phyloP scores from a whole-genome alignment of 2,888 invertebrate genomes.

The Acleris laterana region DNA sequence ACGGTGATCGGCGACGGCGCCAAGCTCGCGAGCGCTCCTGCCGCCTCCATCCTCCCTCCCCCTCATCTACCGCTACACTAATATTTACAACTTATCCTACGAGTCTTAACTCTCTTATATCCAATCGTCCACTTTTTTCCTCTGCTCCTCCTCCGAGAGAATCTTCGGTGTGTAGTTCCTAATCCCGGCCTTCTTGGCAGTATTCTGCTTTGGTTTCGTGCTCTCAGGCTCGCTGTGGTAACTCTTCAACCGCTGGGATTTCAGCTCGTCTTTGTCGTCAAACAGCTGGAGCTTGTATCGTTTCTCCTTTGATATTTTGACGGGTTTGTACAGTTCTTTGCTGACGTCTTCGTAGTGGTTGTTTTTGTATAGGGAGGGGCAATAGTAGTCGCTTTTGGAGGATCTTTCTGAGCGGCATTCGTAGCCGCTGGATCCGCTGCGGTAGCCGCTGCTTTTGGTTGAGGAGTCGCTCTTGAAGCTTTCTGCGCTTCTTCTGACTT shows the following conservation, averaged over 20 bases:
- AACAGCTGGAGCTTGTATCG: slow-evolving; percentile 75
- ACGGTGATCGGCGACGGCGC: slow-evolving; percentile 86
- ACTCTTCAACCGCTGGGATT: slow-evolving; percentile 65
- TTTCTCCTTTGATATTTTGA: slow-evolving; percentile 79
- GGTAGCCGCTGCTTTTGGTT: slow-evolving; percentile 76
- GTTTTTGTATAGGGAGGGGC: slow-evolving; percentile 80
- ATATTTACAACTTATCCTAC: slow-evolving; percentile 79
- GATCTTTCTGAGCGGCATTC: slow-evolving; percentile 74
- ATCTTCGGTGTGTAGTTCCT: slow-evolving; percentile 90
- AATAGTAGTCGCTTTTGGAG: slow-evolving; percentile 71
- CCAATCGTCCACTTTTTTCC: slow-evolving; percentile 86
- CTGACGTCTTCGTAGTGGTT: slow-evolving; percentile 78
- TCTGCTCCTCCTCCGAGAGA: slow-evolving; percentile 83
- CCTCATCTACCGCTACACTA: slow-evolving; percentile 74
- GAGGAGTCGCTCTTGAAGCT: slow-evolving; percentile 78
- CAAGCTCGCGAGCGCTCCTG: slow-evolving; percentile 83
- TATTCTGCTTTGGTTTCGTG: slow-evolving; percentile 70
- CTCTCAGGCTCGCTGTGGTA: slow-evolving; percentile 73
- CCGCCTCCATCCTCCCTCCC: slow-evolving; percentile 74
- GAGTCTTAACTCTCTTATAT: slow-evolving; percentile 81
- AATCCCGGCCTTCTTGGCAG: slow-evolving; percentile 84
- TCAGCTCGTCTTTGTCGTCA: slow-evolving; percentile 66
- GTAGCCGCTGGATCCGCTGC: slow-evolving; percentile 76
- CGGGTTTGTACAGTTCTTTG: slow-evolving; percentile 79
- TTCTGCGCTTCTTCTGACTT: slow-evolving; percentile 66